Evolutionary conservation across 2,113 vertebrate species (phyloP), one percentile per base, ranked within the genome.

Genomic region (Scalopus aquaticus): DNA sequence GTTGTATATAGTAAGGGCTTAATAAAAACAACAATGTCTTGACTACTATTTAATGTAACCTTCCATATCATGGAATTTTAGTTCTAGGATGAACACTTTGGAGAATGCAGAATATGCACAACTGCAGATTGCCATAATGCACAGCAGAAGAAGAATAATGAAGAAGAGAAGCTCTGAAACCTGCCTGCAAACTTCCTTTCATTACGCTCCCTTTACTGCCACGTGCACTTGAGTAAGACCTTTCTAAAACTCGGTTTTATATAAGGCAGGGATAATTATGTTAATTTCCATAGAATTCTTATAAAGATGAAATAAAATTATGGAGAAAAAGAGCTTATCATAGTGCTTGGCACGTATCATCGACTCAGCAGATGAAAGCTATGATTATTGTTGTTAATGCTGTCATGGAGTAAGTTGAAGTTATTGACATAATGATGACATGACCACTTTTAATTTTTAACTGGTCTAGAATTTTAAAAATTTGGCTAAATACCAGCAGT

Each of bases 171-270:
- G n/a, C 17, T 92, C n/a, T 44, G 20, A 70, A 46, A 73, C 78
- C 19, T 2, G 1, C 32, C 22, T 49, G 58, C 2, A 42, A 82
- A 32, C 15, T 32, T 35, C 5, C 19, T 77, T 88, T 60, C 35
- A n/a, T 56, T 16, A 16, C 1, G 60, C 3, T 39, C 8, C 11
- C n/a, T n/a, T 74, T 26, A 37, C 16, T 65, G 58, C 16, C 32
- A 6, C 42, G 8, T 11, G 26, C n/a, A 67, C 30, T 46, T 88
- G 60, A 15, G 2, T 92, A 62, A 62, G 44, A 32, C 67, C 15
- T 96, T 93, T 88, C 56, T 37, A 54, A 93, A 77, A 49, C 11
- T 54, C 35, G 62, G 35, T 51, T 80, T 76, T 87, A 44, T 80
- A 2, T 84, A 80, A 83, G 88, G 82, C 4, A 89, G 56, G 56